Conservation (phyloP, 2,113 vertebrate genomes). For the Podarcis muralis region DNA sequence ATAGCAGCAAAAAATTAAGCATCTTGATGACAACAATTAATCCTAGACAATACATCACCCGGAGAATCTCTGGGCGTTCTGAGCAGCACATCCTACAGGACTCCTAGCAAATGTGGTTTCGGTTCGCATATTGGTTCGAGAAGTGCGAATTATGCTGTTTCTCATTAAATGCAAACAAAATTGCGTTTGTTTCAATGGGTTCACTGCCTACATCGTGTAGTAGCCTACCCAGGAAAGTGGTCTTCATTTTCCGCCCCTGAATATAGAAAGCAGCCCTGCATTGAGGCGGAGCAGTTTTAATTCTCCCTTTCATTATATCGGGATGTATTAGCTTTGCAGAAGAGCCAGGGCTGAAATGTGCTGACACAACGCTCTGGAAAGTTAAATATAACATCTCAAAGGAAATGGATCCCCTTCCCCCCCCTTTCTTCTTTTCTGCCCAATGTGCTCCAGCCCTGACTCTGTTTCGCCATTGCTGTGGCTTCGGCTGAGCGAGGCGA, state of each 20-base stretch:
- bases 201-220: too few species aligned
- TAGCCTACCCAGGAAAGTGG: not conserved
- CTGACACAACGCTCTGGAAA: conserved; percentile 19
- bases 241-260: not conserved
- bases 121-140: too few species aligned
- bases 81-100: too few species aligned
- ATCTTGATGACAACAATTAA: too few species aligned
- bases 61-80: too few species aligned
- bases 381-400: not conserved
- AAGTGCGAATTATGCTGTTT: too few species aligned
- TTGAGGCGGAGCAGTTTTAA: conserved; percentile 5
- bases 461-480: not conserved
- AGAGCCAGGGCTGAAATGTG: conserved; percentile 13
- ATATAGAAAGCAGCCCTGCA: conserved; percentile 5
- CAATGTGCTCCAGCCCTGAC: conserved; percentile 22
- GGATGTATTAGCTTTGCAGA: not conserved
- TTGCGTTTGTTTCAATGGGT: too few species aligned
- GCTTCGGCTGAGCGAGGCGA: conserved; percentile 13
- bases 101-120: too few species aligned
- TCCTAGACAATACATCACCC: too few species aligned
- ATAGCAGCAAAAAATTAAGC: too few species aligned
- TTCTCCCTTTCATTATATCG: conserved; percentile 2
- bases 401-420: conserved; percentile 19
- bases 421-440: not conserved
- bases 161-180: too few species aligned